Conservation (phyloP, 30 jellyfish, hydroid and myxozoan species). For the Aurelia coerulea region DNA sequence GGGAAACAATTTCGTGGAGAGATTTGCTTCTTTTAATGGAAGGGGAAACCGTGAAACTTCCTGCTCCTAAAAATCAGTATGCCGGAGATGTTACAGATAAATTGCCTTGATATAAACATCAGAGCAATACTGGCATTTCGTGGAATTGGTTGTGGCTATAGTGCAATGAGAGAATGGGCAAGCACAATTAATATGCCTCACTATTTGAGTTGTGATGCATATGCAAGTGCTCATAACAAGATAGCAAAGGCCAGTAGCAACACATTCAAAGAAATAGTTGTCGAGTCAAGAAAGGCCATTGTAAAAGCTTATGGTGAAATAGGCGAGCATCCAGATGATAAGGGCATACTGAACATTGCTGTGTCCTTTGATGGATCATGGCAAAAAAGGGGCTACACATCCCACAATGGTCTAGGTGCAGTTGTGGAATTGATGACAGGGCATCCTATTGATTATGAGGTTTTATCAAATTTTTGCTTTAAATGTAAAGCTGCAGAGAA, state of each 20-base stretch:
- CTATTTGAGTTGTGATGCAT: constrained; percentile 7
- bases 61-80: too few relatives aligned
- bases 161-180: constrained; percentile 22
- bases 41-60: too few relatives aligned
- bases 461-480: neutral
- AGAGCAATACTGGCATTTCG: neutral
- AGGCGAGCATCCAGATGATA: constrained; percentile 19
- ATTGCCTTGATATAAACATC: constrained; percentile 34
- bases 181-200: constrained; percentile 34
- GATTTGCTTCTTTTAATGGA: too few relatives aligned
- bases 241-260: neutral
- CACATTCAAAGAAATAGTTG: neutral
- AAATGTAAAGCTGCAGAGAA: too few relatives aligned
- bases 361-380: constrained; percentile 12
- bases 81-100: too few relatives aligned
- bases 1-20: too few relatives aligned
- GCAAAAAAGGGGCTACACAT: neutral
- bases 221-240: neutral
- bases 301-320: neutral
- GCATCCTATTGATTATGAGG: neutral
- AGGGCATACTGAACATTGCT: constrained; percentile 31
- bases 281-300: neutral
- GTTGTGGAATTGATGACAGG: neutral
- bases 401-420: neutral
- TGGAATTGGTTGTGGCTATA: constrained; percentile 26